phyloP scores from a whole-genome alignment of 2,113 vertebrate species.

The Irena cyanogastra region DNA sequence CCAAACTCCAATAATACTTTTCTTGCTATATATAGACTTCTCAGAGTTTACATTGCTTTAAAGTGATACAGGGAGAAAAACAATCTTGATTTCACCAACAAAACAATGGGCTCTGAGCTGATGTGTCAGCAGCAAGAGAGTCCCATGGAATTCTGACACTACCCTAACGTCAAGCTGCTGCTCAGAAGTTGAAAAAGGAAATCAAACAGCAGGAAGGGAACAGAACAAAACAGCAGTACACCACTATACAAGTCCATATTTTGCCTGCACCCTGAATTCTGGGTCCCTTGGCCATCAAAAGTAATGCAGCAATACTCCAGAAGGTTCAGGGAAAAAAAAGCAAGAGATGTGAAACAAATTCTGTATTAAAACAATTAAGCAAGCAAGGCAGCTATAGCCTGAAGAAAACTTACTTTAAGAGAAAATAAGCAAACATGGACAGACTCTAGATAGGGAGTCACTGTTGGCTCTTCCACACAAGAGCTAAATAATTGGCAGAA shows the following conservation, averaged over 20 bases:
- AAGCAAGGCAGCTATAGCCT: not conserved
- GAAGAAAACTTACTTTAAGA: not conserved
- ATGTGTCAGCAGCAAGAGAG: not conserved
- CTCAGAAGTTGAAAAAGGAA: not conserved
- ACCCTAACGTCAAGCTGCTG: not conserved
- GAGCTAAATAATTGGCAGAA: not conserved
- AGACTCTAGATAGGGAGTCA: not conserved
- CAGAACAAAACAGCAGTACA: not conserved
- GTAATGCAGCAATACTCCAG: not conserved
- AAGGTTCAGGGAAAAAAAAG: not conserved
- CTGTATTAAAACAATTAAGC: not conserved
- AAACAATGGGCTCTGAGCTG: not conserved
- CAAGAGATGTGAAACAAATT: not conserved
- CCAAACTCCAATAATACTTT: constrained; percentile 49
- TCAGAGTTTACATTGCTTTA: constrained; percentile 22
- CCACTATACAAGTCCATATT: not conserved
- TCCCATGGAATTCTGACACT: not conserved
- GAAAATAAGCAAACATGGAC: not conserved
- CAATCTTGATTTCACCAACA: not conserved
- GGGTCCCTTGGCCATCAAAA: not conserved
- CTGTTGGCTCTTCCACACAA: not conserved
- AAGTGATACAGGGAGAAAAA: constrained; percentile 39
- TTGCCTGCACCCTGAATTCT: not conserved
- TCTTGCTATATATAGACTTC: constrained; percentile 49
- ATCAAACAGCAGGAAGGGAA: not conserved